Evolutionary conservation across 2,797 vertebrate genomes (phyloP).

Genomic region (Poeciliopsis gracilis): DNA sequence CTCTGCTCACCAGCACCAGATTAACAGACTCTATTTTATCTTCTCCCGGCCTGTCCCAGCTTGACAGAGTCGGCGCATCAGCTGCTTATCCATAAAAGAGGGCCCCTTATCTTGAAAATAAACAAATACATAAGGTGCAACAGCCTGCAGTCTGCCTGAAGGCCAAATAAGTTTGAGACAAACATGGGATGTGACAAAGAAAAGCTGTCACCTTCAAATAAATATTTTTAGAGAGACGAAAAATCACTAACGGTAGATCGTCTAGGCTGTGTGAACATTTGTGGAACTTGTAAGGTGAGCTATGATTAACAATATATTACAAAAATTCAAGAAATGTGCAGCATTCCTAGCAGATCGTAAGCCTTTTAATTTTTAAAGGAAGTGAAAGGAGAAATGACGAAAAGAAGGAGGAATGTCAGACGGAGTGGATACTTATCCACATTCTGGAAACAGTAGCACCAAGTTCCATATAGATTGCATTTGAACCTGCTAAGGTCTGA

Average conservation of each 20-base stretch:
- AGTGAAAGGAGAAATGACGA: not conserved
- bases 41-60: slow-evolving; percentile 87
- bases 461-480: not conserved
- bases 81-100: slow-evolving; percentile 96
- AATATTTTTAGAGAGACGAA: no score
- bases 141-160: slow-evolving; percentile 77
- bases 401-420: not conserved
- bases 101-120: slow-evolving; percentile 90
- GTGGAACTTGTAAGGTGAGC: not conserved
- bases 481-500: not conserved
- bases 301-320: not conserved
- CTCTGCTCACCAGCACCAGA: slow-evolving; percentile 79
- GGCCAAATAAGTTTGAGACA: slow-evolving; percentile 78
- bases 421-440: no score
- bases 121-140: slow-evolving; percentile 84
- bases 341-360: not conserved
- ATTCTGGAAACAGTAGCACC: no score
- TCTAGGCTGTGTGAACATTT: not conserved
- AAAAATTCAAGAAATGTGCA: not conserved
- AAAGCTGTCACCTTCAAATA: slow-evolving; percentile 60
- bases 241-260: not conserved
- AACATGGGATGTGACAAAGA: slow-evolving; percentile 72
- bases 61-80: slow-evolving; percentile 92
- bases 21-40: slow-evolving; percentile 97
- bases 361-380: not conserved